A percentile compares a stretch with the other conserved stretches of the same genome.
phyloP scores from a whole-genome alignment of 2,888 invertebrate genomes.

The Rutpela maculata region DNA sequence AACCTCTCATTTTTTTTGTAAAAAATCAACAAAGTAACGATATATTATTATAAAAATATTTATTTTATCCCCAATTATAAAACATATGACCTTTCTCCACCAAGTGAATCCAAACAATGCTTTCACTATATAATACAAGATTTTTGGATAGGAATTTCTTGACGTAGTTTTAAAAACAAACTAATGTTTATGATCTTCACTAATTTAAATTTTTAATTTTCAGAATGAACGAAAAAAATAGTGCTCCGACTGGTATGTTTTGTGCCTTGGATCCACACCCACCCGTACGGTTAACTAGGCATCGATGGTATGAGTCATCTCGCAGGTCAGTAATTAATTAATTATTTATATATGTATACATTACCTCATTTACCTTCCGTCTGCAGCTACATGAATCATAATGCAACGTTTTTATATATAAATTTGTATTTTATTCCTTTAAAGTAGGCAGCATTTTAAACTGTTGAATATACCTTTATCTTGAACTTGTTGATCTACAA shows the following conservation, averaged over 20 bases:
- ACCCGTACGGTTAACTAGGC: slow-evolving; percentile 54
- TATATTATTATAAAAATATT: no score
- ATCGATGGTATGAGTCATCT: slow-evolving; percentile 55
- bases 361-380: not conserved
- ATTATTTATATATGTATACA: slow-evolving; percentile 10
- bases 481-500: no score
- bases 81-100: no score
- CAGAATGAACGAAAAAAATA: slow-evolving; percentile 54
- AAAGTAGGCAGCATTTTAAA: slow-evolving; percentile 1
- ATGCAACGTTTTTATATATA: not conserved
- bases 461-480: not conserved
- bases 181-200: not conserved
- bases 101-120: no score
- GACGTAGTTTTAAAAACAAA: no score
- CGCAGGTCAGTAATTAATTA: slow-evolving; percentile 36
- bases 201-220: slow-evolving; percentile 11
- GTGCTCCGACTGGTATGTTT: slow-evolving; percentile 51
- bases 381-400: not conserved
- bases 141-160: no score
- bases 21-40: no score
- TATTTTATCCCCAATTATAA: no score
- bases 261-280: slow-evolving; percentile 55
- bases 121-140: no score
- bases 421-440: not conserved
- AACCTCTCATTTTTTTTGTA: no score